Percentiles rank a stretch among this genome's conserved stretches.
Conservation (phyloP, 1,140 invertebrate species). For the Parapsyche elsis region DNA sequence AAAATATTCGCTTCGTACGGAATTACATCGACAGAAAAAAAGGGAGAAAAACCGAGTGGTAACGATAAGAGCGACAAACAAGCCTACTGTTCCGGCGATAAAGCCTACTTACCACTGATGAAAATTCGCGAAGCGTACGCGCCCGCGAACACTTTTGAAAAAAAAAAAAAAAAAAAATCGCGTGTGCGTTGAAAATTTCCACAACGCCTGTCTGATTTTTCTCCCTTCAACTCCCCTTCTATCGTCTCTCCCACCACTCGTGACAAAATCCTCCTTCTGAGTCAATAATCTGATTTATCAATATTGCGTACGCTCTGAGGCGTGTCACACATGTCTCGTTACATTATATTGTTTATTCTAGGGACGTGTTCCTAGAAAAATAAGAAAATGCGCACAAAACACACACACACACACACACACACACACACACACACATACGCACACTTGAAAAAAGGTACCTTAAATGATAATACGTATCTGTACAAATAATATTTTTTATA, state of each 20-base stretch:
- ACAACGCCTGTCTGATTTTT: conserved; percentile 1
- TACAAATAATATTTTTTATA: background rate
- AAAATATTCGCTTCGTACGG: too few relatives aligned
- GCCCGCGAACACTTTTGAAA: background rate
- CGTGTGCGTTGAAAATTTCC: background rate
- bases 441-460: too few relatives aligned
- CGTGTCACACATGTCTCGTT: conserved; percentile 41
- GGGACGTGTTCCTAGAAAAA: conserved; percentile 16
- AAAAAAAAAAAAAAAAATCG: too few relatives aligned
- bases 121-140: conserved; percentile 13
- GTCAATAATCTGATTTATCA: conserved; percentile 48
- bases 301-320: conserved; percentile 38
- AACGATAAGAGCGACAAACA: conserved; percentile 8
- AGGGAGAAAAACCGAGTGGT: background rate
- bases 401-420: background rate
- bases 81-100: conserved; percentile 3
- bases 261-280: conserved; percentile 23
- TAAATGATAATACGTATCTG: background rate
- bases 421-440: too few relatives aligned
- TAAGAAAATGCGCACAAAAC: background rate
- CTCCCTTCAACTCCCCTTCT: too few relatives aligned
- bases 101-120: conserved; percentile 18
- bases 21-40: too few relatives aligned
- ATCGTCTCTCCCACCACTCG: too few relatives aligned
- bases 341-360: conserved; percentile 39